Evolutionary conservation across 2,888 invertebrate species (phyloP), one percentile per base, ranked within the genome.

Genomic region (Diloba caeruleocephala): DNA sequence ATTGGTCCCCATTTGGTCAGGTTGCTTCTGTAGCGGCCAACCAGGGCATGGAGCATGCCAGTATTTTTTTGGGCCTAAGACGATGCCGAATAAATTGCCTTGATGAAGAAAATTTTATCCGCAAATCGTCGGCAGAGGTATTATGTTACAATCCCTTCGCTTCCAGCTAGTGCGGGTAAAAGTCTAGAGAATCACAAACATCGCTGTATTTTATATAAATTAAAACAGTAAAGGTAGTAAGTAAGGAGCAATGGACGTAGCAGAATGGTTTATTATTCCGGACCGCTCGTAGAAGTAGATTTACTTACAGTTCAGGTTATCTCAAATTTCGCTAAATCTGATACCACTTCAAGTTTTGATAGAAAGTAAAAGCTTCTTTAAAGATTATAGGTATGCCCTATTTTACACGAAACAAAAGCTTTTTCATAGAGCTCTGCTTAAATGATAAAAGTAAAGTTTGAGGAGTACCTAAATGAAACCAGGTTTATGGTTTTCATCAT

Each of bases 401-500:
- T 26, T 42, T 19, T 19, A 19, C 23, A 26, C 8, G 19, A 38
- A 46, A 31, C 6, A 14, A 43, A 15, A 13, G 19, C n/a, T 19
- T 19, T 32, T 23, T 23, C 13, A 34, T 34, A 17, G 28, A 38
- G n/a, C 19, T 19, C 10, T 13, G 17, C n/a, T 17, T 21, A 15
- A 25, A 12, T 3, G 19, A 5, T 23, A 23, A 26, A 21, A 17
- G 21, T 23, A 25, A 12, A 29, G 44, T 23, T 50, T 38, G 32
- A 14, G 21, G 6, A 8, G n/a, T n/a, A n/a, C n/a, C 29, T 3
- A 21, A 38, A 31, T 7, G 9, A 14, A 59, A 56, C 6, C 42
- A 19, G 65, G 65, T 60, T 60, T 65, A 64, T 64, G 39, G 38
- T 43, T 49, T 23, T 8, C 38, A 64, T 43, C 58, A 64, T 60